A percentile compares a stretch with the other conserved stretches of the same genome.
These are phyloP conservation scores for Urocynchramus pylzowi DNA, from an alignment of 2,113 vertebrate genomes.

Conservation along the genomic window DNA sequence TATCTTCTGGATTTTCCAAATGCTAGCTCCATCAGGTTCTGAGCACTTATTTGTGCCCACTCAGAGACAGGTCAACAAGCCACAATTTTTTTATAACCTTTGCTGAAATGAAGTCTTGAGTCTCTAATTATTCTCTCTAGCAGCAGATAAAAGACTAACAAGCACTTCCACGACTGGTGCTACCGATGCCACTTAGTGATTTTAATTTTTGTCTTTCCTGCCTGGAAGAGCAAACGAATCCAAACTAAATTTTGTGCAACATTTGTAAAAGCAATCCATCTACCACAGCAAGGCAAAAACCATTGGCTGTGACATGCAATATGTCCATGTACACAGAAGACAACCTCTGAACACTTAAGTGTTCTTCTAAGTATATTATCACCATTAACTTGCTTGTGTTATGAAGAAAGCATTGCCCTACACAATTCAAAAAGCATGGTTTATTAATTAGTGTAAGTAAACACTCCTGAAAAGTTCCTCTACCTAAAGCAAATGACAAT, in stretches of 20 bases:
- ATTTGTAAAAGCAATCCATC: background rate
- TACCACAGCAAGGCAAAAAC: background rate
- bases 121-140: conserved; percentile 8
- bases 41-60: conserved; percentile 34
- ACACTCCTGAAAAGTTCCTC: background rate
- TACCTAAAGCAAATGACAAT: background rate
- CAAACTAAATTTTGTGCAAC: background rate
- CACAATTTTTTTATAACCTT: conserved; percentile 11
- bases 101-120: conserved; percentile 15
- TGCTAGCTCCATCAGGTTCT: conserved; percentile 53
- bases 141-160: conserved; percentile 8
- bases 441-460: background rate
- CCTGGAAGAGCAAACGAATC: background rate
- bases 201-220: background rate
- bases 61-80: conserved; percentile 44
- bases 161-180: background rate
- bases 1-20: conserved; percentile 60
- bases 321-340: background rate
- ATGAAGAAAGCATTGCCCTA: background rate
- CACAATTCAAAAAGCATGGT: background rate
- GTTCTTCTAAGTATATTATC: background rate
- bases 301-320: background rate
- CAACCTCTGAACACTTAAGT: background rate
- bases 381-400: background rate
- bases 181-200: background rate